These are phyloP conservation scores for Drosophila ogumai DNA, from an alignment of 1,140 invertebrate genomes.

Conservation along the genomic window DNA sequence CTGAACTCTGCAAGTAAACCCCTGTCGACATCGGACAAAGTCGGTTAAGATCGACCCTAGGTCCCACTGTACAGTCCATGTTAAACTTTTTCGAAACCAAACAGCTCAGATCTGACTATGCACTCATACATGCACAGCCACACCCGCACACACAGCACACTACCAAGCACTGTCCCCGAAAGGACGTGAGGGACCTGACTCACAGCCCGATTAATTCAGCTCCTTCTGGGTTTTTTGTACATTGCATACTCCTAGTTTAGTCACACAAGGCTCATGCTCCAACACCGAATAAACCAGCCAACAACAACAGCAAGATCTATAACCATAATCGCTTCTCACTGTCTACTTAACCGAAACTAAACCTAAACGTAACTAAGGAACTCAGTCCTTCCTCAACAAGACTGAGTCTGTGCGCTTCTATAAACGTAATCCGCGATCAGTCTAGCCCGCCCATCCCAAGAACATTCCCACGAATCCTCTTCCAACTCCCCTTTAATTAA, in stretches of 20 bases:
- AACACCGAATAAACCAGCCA: slow-evolving; percentile 74
- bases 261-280: slow-evolving; percentile 70
- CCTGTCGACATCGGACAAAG: slow-evolving; percentile 24
- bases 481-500: slow-evolving; percentile 59
- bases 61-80: slow-evolving; percentile 22
- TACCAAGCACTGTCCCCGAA: slow-evolving; percentile 15
- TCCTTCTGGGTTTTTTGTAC: slow-evolving; percentile 43
- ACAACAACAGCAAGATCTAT: slow-evolving; percentile 49
- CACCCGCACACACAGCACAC: slow-evolving; percentile 37
- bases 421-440: slow-evolving; percentile 49
- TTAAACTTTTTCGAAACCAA: slow-evolving; percentile 35
- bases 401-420: slow-evolving; percentile 61
- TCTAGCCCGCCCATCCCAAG: slow-evolving; percentile 21
- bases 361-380: slow-evolving; percentile 45
- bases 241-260: slow-evolving; percentile 46
- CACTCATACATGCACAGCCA: slow-evolving; percentile 32
- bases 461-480: slow-evolving; percentile 10
- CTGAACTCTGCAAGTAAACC: slow-evolving; percentile 10
- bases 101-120: slow-evolving; percentile 63
- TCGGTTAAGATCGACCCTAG: slow-evolving; percentile 59
- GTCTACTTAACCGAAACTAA: slow-evolving; percentile 58
- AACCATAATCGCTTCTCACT: slow-evolving; percentile 66
- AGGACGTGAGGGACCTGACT: slow-evolving; percentile 13
- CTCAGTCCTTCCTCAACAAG: slow-evolving; percentile 36
- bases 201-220: slow-evolving; percentile 53